Evolutionary conservation across 2,888 invertebrate genomes (phyloP), one percentile per base, ranked within the genome.

Genomic region (Perdita meconis): DNA sequence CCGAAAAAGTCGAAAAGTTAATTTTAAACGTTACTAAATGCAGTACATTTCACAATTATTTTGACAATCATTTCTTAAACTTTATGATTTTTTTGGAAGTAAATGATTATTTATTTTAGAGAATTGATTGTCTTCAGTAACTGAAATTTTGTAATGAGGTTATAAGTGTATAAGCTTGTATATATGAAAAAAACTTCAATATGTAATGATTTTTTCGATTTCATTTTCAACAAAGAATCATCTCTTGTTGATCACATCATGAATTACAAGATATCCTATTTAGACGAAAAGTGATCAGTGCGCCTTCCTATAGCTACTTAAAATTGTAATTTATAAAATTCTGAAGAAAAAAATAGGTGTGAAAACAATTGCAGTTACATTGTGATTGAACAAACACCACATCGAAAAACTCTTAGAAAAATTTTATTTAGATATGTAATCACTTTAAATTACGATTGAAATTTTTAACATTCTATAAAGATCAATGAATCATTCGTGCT

Each of bases 271-370:
- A 38, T 47, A 51, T 26, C 50, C 38, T 51, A 36, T 13, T 10
- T 56, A 34, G 13, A 59, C 38, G 30, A 44, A n/a, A 19, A 16
- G 51, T 38, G 47, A 38, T 50, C 65, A 24, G 8, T 47, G 55
- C 74, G 75, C 59, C 65, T 60, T 60, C 60, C 55, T 73, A 38
- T 73, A 73, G 65, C 40, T 66, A 75, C 59, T 56, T 73, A 73
- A 65, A 73, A 40, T 56, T 60, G 30, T 73, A 60, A 73, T 60
- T 73, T 75, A 73, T 59, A 26, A 60, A 59, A 12, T 65, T 40
- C 8, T 34, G 26, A 24, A 42, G 26, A 40, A 16, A 60, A n/a
- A n/a, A n/a, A n/a, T n/a, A n/a, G 36, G n/a, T 22, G n/a, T 6
- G 36, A 56, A n/a, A 57, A 44, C 19, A 10, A 26, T 63, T 22